Percentiles rank a stretch among this genome's conserved stretches.
Conservation (phyloP, 2,797 vertebrate species). For the Nyctibius grandis region DNA sequence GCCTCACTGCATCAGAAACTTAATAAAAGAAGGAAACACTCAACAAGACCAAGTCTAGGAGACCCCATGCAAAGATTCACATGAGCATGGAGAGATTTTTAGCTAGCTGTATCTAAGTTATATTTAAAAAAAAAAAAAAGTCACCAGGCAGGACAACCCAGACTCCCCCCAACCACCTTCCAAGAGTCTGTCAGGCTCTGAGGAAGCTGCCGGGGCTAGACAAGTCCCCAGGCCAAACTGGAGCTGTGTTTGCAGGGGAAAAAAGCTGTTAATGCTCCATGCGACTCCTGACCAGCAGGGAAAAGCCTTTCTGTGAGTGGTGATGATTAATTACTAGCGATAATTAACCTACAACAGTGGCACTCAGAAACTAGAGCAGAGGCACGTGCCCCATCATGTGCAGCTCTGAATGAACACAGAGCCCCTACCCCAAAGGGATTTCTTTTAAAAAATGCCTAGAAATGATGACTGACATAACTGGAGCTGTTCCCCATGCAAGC, state of each 20-base stretch:
- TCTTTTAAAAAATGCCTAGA: neutral
- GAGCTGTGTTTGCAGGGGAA: neutral
- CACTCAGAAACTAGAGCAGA: neutral
- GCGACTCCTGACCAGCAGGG: neutral
- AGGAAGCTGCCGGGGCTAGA: neutral
- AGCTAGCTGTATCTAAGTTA: neutral
- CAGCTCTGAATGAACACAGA: neutral
- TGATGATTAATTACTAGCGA: constrained; percentile 3
- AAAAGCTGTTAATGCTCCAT: neutral
- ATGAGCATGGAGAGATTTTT: neutral
- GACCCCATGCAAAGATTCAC: neutral
- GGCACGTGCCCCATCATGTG: neutral
- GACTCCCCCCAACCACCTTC: neutral
- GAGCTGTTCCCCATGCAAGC: neutral
- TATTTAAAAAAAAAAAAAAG: neutral
- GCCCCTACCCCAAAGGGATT: neutral
- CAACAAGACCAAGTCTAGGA: neutral
- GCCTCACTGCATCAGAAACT: neutral
- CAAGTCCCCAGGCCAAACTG: neutral
- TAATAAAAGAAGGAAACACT: neutral
- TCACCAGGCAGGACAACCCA: neutral
- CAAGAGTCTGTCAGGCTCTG: neutral
- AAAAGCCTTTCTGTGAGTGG: neutral
- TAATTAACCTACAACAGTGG: constrained; percentile 26
- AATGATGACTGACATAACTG: neutral